A percentile compares a stretch with the other conserved stretches of the same genome.
Conservation (phyloP, 1,140 invertebrate genomes). For the Drosophila sulfurigaster region DNA sequence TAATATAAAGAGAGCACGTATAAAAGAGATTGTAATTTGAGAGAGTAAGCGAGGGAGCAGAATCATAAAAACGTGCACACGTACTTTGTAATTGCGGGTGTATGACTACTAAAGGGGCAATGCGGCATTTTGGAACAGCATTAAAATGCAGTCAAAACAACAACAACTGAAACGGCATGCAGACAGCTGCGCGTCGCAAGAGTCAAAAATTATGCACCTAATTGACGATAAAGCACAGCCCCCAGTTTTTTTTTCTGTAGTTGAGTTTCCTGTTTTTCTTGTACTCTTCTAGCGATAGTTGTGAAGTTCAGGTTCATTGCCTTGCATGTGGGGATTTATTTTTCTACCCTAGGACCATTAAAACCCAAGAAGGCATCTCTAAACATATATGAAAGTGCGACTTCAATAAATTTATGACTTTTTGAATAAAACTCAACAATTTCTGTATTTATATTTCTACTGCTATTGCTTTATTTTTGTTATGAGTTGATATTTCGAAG, state of each 20-base stretch:
- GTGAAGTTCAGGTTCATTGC: slow-evolving; percentile 78
- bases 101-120: slow-evolving; percentile 31
- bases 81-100: neutral
- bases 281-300: slow-evolving; percentile 27
- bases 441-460: no score
- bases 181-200: slow-evolving; percentile 32
- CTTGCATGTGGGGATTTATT: slow-evolving; percentile 74
- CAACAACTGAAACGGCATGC: slow-evolving; percentile 45
- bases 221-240: slow-evolving; percentile 48
- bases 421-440: no score
- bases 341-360: no score
- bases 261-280: slow-evolving; percentile 33
- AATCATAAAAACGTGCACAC: slow-evolving; percentile 21
- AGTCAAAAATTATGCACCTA: slow-evolving; percentile 67
- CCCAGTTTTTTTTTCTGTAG: slow-evolving; percentile 24
- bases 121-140: slow-evolving; percentile 61
- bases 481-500: neutral
- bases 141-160: slow-evolving; percentile 53
- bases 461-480: no score
- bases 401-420: no score
- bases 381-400: no score
- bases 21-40: slow-evolving; percentile 3
- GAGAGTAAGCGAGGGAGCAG: slow-evolving; percentile 24
- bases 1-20: neutral
- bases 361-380: no score